Conservation (phyloP, 64 coral and sea anemone genomes). For the Dendronephthya gigantea region DNA sequence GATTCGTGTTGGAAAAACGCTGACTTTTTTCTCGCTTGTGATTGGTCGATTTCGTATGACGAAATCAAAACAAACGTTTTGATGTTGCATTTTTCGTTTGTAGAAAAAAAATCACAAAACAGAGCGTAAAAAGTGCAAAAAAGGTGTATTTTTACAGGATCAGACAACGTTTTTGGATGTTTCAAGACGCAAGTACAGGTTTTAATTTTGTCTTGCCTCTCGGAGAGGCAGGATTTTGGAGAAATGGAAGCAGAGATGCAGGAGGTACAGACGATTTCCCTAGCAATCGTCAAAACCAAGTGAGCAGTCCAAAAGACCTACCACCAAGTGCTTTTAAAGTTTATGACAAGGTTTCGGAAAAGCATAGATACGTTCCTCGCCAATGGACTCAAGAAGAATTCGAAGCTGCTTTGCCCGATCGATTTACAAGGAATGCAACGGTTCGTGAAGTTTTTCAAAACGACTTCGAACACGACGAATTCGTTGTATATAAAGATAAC, state of each 20-base stretch:
- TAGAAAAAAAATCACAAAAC: too few species aligned
- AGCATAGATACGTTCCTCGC: not conserved
- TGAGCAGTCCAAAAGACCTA: not conserved
- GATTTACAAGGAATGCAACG: not conserved
- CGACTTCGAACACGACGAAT: not conserved
- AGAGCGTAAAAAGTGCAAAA: not conserved
- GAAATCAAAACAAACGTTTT: not conserved
- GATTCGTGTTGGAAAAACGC: too few species aligned
- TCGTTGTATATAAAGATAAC: not conserved
- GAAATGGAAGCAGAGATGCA: not conserved
- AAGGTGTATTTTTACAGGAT: not conserved
- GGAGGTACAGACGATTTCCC: not conserved
- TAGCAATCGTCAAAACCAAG: not conserved
- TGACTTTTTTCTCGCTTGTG: not conserved
- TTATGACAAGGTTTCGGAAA: not conserved
- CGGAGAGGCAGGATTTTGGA: not conserved
- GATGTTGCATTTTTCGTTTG: not conserved
- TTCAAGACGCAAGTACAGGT: not conserved
- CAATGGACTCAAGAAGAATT: constrained; percentile 1
- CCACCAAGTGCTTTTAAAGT: not conserved
- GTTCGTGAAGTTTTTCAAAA: not conserved
- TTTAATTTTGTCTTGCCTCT: not conserved
- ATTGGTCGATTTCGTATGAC: not conserved
- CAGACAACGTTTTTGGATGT: not conserved
- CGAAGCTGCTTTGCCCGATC: not conserved